phyloP scores from a whole-genome alignment of 1,140 invertebrate species.

The Drosophila funebris region DNA sequence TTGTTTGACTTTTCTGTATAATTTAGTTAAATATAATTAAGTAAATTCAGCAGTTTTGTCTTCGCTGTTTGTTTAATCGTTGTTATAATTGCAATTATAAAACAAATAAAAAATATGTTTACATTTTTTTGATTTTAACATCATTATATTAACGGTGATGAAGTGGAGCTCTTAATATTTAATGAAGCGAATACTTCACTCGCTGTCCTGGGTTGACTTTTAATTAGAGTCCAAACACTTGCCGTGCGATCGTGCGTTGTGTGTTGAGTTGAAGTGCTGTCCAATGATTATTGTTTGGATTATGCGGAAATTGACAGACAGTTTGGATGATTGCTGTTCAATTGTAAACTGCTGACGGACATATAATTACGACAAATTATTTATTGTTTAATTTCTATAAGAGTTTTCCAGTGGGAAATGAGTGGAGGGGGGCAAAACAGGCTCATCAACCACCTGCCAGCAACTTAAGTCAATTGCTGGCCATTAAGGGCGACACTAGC shows the following conservation, averaged over 20 bases:
- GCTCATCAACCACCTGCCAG: constrained; percentile 33
- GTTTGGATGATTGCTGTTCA: constrained; percentile 39
- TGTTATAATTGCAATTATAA: not conserved
- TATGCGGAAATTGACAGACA: constrained; percentile 49
- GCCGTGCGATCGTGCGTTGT: not conserved
- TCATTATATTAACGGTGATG: constrained; percentile 16
- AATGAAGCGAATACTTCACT: constrained; percentile 33
- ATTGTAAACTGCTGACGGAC: constrained; percentile 60
- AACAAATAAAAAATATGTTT: constrained; percentile 26
- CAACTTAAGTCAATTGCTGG: constrained; percentile 71
- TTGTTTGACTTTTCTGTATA: too few species aligned
- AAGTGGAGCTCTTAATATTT: constrained; percentile 36
- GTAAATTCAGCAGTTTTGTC: too few species aligned
- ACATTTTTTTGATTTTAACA: not conserved
- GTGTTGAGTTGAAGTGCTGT: constrained; percentile 20
- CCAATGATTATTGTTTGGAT: constrained; percentile 40
- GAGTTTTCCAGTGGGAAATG: constrained; percentile 40
- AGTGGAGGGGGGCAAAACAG: not conserved
- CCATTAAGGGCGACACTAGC: constrained; percentile 67
- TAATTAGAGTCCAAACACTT: constrained; percentile 38
- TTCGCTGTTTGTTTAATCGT: not conserved
- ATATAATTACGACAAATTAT: constrained; percentile 75
- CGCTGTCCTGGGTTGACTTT: constrained; percentile 36
- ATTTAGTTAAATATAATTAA: too few species aligned
- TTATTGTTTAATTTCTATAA: constrained; percentile 73